Conservation (phyloP, 2,888 invertebrate species). For the Leptinotarsa juncta region DNA sequence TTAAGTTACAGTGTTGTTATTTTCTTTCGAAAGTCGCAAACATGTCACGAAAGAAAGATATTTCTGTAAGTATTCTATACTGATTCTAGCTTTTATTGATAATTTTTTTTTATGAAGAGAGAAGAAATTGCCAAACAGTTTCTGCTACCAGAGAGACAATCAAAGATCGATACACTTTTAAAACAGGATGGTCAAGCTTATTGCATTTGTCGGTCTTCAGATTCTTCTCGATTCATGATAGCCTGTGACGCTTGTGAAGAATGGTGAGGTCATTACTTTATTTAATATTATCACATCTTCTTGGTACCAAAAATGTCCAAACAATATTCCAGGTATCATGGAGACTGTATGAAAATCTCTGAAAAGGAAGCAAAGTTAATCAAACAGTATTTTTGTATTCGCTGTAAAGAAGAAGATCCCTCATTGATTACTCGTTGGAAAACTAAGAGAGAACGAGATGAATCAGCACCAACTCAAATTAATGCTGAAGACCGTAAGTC, state of each 20-base stretch:
- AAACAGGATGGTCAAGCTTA: conserved; percentile 94
- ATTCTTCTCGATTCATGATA: conserved; percentile 96
- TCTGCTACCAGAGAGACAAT: conserved; percentile 88
- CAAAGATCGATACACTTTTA: conserved; percentile 87
- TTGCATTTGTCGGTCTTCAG: conserved; percentile 94
- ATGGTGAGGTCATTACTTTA: conserved; percentile 70
- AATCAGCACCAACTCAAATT: conserved; percentile 32
- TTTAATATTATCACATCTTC: background rate
- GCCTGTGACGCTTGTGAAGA: conserved; percentile 98
- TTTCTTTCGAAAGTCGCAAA: too few species aligned
- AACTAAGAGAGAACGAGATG: conserved; percentile 55
- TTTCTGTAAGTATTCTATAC: conserved; percentile 44
- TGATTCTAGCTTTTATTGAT: conserved; percentile 1
- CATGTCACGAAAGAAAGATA: conserved; percentile 51
- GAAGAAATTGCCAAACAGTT: conserved; percentile 92
- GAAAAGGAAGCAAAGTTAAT: conserved; percentile 93
- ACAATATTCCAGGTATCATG: conserved; percentile 76
- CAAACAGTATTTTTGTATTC: conserved; percentile 91
- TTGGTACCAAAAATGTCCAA: too few species aligned
- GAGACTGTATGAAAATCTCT: conserved; percentile 95
- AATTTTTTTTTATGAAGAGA: conserved; percentile 69
- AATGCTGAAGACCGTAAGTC: conserved; percentile 57
- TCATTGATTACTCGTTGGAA: conserved; percentile 73
- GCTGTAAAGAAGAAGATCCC: conserved; percentile 86
- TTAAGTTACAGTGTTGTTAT: too few species aligned